Conservation (phyloP, 2,888 invertebrate species). For the Andrena praecox region DNA sequence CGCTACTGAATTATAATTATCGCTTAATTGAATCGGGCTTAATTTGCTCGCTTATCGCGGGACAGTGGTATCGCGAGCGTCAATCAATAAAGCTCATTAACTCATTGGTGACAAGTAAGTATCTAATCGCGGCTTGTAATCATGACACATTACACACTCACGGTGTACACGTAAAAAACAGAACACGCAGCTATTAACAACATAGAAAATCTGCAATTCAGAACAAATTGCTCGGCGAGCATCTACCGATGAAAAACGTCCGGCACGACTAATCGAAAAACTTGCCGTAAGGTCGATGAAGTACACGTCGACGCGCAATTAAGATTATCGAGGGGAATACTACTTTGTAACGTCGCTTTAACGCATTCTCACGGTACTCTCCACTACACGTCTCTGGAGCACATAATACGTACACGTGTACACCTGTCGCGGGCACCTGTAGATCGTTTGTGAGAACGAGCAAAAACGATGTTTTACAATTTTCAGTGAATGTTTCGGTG, state of each 20-base stretch:
- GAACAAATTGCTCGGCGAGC: conserved; percentile 12
- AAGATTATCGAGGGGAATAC: conserved; percentile 25
- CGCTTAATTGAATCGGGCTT: conserved; percentile 25
- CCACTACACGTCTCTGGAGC: neutral
- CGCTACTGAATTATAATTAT: neutral
- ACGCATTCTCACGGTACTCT: neutral
- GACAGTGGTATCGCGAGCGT: neutral
- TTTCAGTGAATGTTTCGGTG: no score
- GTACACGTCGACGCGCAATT: neutral
- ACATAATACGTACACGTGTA: neutral
- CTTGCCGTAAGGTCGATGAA: neutral
- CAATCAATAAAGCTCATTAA: conserved; percentile 50
- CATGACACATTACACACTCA: conserved; percentile 37
- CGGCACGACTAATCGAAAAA: conserved; percentile 23
- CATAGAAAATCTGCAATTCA: conserved; percentile 44
- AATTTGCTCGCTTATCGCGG: conserved; percentile 22
- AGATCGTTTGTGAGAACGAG: no score
- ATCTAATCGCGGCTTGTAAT: conserved; percentile 47
- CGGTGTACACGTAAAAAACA: neutral
- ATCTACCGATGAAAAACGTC: conserved; percentile 19
- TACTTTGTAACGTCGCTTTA: neutral
- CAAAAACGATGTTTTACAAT: no score
- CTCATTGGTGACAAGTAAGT: conserved; percentile 35
- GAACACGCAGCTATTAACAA: conserved; percentile 9
- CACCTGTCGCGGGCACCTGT: no score